A percentile compares a stretch with the other conserved stretches of the same genome.
Evolutionary conservation across 2,797 vertebrate genomes (phyloP).

Genomic region (Sebastes nivosus): DNA sequence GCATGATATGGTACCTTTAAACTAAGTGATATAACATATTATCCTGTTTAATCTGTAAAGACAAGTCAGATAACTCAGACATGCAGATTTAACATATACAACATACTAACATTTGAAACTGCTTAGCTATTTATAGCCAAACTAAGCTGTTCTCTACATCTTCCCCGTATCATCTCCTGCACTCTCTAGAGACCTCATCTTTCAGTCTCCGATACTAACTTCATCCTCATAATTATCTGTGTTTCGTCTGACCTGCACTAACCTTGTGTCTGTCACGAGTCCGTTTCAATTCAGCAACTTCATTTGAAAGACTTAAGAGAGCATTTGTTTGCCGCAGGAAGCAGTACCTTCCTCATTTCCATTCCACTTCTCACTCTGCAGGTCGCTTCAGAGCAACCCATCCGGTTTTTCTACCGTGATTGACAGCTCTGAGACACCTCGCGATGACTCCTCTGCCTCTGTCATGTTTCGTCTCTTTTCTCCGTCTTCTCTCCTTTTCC

Average conservation of each 20-base stretch:
- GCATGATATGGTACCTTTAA: no score
- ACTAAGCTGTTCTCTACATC: not conserved
- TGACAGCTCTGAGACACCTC: constrained; percentile 71
- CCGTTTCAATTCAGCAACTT: constrained; percentile 13
- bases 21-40: not conserved
- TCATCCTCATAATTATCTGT: constrained; percentile 7
- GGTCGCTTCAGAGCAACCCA: constrained; percentile 38
- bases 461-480: constrained; percentile 64
- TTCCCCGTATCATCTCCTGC: not conserved
- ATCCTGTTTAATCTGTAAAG: not conserved
- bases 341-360: constrained; percentile 40
- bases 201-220: not conserved
- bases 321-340: constrained; percentile 43
- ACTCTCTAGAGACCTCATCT: not conserved
- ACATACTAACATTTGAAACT: not conserved
- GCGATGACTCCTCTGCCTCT: constrained; percentile 62
- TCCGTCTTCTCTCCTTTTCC: constrained; percentile 34
- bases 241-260: constrained; percentile 11
- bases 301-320: constrained; percentile 17
- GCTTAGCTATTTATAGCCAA: not conserved
- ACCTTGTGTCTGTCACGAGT: not conserved
- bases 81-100: not conserved
- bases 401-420: constrained; percentile 36
- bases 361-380: constrained; percentile 48
- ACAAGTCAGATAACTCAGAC: not conserved